These are phyloP conservation scores for Erynnis tages DNA, from an alignment of 2,888 invertebrate species.

Conservation along the genomic window DNA sequence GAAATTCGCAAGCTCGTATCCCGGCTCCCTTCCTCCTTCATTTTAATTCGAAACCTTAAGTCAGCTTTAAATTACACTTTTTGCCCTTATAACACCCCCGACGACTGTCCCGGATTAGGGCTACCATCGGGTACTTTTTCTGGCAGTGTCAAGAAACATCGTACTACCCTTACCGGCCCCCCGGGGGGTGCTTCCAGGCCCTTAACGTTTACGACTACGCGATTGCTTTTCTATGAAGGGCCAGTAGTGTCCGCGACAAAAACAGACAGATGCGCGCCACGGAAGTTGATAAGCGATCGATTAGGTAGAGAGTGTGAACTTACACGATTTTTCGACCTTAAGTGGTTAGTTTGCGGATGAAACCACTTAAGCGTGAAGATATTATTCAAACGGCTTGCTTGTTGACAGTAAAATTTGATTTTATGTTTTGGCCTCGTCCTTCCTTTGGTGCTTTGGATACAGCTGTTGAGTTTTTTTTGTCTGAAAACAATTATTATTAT, in stretches of 20 bases:
- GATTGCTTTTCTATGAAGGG: conserved; percentile 84
- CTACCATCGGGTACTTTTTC: conserved; percentile 72
- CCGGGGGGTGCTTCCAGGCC: conserved; percentile 80
- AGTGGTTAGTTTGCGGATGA: conserved; percentile 36
- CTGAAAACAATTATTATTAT: too few relatives aligned
- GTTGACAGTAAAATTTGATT: not conserved
- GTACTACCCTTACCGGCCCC: conserved; percentile 78
- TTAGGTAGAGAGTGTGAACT: conserved; percentile 43
- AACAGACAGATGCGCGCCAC: conserved; percentile 65
- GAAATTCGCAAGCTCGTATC: conserved; percentile 1
- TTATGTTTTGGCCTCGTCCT: too few relatives aligned
- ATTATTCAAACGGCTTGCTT: not conserved
- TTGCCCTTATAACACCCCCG: conserved; percentile 74
- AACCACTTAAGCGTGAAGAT: conserved; percentile 40
- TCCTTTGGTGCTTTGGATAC: too few relatives aligned
- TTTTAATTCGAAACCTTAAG: conserved; percentile 80
- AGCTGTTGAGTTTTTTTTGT: too few relatives aligned
- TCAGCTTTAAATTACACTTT: conserved; percentile 80
- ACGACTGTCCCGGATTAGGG: conserved; percentile 69
- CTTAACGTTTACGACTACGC: conserved; percentile 84
- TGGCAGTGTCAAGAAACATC: conserved; percentile 74
- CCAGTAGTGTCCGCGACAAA: conserved; percentile 62
- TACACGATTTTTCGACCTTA: conserved; percentile 43
- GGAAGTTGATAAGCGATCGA: conserved; percentile 61
- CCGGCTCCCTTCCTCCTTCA: conserved; percentile 54